phyloP scores from a whole-genome alignment of 2,113 vertebrate genomes.

The Rhabdornis inornatus region DNA sequence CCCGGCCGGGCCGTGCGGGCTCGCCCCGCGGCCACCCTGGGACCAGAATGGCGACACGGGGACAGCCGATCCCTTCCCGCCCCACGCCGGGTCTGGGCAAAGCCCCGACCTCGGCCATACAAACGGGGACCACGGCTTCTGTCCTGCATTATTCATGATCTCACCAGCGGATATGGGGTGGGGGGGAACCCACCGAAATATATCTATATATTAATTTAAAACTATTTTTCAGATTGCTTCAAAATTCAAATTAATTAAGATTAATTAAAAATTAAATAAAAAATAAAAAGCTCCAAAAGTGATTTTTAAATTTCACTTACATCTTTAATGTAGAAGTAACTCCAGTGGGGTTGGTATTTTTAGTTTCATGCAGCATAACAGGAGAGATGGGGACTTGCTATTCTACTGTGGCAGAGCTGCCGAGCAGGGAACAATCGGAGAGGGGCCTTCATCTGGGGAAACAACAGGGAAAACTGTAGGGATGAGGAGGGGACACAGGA shows the following conservation, averaged over 20 bases:
- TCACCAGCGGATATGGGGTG: neutral
- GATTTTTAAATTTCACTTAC: constrained; percentile 37
- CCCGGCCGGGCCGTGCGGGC: neutral
- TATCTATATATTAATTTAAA: neutral
- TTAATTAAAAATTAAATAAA: constrained; percentile 63
- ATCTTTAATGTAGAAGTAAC: constrained; percentile 54
- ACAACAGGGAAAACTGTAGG: neutral
- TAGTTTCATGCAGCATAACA: constrained; percentile 22
- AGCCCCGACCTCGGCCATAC: neutral
- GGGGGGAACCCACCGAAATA: neutral
- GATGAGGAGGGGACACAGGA: neutral
- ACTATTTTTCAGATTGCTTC: constrained; percentile 14
- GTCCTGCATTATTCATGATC: neutral
- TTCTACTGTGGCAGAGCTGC: neutral
- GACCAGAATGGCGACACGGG: neutral
- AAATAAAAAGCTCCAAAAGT: constrained; percentile 39
- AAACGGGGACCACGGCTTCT: neutral
- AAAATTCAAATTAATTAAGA: constrained; percentile 50
- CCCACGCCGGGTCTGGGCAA: neutral
- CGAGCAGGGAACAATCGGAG: fast-evolving
- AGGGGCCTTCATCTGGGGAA: neutral
- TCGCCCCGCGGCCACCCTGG: neutral
- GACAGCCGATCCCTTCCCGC: too few relatives aligned
- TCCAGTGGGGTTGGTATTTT: constrained; percentile 51
- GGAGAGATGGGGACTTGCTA: neutral